Conservation (phyloP, 2,888 invertebrate genomes). For the Tinea trinotella region DNA sequence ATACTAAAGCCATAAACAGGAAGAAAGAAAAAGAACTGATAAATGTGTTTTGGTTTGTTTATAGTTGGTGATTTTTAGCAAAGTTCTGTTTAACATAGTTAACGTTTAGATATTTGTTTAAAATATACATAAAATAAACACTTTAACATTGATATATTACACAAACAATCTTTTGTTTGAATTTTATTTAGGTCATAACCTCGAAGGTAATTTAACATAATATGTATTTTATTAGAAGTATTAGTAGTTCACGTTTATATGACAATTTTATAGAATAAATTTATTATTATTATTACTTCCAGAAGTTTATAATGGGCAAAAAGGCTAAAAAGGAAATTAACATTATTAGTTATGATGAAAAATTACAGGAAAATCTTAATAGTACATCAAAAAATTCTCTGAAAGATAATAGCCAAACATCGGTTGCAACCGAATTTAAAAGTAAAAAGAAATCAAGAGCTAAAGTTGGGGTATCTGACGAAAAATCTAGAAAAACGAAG, state of each 20-base stretch:
- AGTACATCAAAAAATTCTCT: no score
- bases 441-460: no score
- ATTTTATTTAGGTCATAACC: neutral
- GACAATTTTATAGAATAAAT: neutral
- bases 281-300: neutral
- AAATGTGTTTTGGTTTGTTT: neutral
- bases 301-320: neutral
- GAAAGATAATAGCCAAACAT: no score
- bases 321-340: neutral
- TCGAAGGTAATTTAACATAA: neutral
- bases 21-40: no score
- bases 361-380: no score
- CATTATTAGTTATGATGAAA: no score
- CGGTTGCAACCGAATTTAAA: no score
- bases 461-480: no score
- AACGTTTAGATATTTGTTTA: neutral
- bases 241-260: neutral
- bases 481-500: no score
- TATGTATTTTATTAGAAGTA: neutral
- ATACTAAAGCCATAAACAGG: no score
- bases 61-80: neutral
- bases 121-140: neutral
- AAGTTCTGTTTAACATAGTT: constrained; percentile 5
- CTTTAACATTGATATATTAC: neutral
- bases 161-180: neutral